These are phyloP conservation scores for Phrynocephalus guinanensis DNA, from an alignment of 2,797 vertebrate species.

Conservation along the genomic window DNA sequence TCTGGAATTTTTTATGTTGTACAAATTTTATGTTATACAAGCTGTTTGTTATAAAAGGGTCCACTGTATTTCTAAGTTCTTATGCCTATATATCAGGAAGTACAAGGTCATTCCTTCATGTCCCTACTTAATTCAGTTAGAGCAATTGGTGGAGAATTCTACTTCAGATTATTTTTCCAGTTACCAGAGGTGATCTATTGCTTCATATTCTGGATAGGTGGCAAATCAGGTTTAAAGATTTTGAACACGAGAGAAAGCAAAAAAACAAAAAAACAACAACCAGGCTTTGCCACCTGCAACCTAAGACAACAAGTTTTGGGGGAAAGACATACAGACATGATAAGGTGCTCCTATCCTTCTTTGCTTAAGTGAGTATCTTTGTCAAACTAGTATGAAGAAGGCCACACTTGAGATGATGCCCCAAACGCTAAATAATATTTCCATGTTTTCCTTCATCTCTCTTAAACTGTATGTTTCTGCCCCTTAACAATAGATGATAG, in stretches of 20 bases:
- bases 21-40: too few species aligned
- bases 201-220: background rate
- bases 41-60: too few species aligned
- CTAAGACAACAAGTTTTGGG: background rate
- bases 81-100: background rate
- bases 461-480: background rate
- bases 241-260: background rate
- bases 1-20: too few species aligned
- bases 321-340: background rate
- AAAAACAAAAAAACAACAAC: background rate
- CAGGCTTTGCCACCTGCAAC: background rate
- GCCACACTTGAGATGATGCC: background rate
- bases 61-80: background rate
- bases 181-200: background rate
- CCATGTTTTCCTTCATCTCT: background rate
- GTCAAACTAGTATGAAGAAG: background rate
- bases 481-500: background rate
- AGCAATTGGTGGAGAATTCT: background rate
- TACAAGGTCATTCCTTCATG: background rate
- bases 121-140: background rate
- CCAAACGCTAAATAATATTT: background rate
- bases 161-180: background rate
- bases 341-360: background rate
- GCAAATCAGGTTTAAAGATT: background rate
- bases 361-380: background rate